phyloP scores from a whole-genome alignment of 1,140 invertebrate genomes.

The Solenopsis invicta region DNA sequence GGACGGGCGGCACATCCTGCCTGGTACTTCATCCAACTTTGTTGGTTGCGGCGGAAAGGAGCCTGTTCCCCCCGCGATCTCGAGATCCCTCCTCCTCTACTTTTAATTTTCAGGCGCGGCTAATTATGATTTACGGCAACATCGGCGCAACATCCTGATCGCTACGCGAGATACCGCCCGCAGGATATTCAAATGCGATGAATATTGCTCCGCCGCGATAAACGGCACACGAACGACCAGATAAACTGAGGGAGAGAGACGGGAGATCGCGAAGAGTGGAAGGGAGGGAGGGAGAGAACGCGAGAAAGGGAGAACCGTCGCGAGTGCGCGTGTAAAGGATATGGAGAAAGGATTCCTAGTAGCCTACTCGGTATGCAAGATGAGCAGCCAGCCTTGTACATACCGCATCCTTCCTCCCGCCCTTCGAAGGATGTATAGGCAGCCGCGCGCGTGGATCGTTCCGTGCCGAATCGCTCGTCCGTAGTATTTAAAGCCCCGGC shows the following conservation, averaged over 20 bases:
- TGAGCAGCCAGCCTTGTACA: slow-evolving; percentile 74
- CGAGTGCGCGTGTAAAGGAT: slow-evolving; percentile 76
- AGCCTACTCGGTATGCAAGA: slow-evolving; percentile 80
- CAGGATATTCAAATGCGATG: slow-evolving; percentile 85
- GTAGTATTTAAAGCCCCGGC: slow-evolving; percentile 54
- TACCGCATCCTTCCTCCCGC: slow-evolving; percentile 68
- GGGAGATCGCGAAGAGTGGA: slow-evolving; percentile 29
- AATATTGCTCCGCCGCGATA: slow-evolving; percentile 83
- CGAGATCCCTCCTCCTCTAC: slow-evolving; percentile 65
- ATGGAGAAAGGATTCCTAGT: slow-evolving; percentile 79
- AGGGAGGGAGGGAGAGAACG: slow-evolving; percentile 19
- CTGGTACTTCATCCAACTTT: slow-evolving; percentile 51
- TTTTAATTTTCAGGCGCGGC: slow-evolving; percentile 82
- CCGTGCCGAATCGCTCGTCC: slow-evolving; percentile 57
- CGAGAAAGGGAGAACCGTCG: slow-evolving; percentile 61
- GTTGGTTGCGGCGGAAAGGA: slow-evolving; percentile 66
- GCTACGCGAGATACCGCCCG: slow-evolving; percentile 82
- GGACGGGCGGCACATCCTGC: slow-evolving; percentile 61
- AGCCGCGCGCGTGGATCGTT: slow-evolving; percentile 69
- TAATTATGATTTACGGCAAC: slow-evolving; percentile 86
- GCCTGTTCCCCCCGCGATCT: slow-evolving; percentile 16
- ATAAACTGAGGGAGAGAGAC: slow-evolving; percentile 51
- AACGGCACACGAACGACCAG: slow-evolving; percentile 78
- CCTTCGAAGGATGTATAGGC: slow-evolving; percentile 60
- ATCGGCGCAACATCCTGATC: slow-evolving; percentile 84